Evolutionary conservation across 64 coral and sea anemone genomes (phyloP).

Genomic region (Exaiptasia diaphana): DNA sequence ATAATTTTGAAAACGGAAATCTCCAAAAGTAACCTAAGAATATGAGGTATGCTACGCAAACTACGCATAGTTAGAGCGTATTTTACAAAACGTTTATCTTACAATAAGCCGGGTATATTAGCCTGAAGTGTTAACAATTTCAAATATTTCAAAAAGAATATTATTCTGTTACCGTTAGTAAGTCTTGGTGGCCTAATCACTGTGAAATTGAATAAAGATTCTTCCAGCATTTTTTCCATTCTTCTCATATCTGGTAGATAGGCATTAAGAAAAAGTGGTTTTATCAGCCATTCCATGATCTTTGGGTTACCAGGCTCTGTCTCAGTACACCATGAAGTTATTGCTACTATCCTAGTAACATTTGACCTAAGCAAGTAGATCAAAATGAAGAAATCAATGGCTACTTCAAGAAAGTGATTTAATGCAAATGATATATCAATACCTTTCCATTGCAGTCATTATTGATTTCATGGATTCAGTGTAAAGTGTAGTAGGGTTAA

Average conservation of each 20-base stretch:
- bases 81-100: too few relatives aligned
- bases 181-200: constrained; percentile 50
- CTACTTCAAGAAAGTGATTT: neutral
- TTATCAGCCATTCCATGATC: constrained; percentile 52
- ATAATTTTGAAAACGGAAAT: too few relatives aligned
- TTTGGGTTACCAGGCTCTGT: constrained; percentile 54
- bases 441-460: constrained; percentile 58
- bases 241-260: constrained; percentile 47
- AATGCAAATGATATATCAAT: neutral
- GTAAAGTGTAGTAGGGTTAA: constrained; percentile 56
- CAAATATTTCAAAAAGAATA: too few relatives aligned
- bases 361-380: constrained; percentile 2
- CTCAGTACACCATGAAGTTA: constrained; percentile 61
- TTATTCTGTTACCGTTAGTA: constrained; percentile 15
- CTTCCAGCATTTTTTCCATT: constrained; percentile 49
- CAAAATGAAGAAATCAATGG: neutral
- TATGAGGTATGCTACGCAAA: too few relatives aligned
- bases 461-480: constrained; percentile 53
- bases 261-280: constrained; percentile 40
- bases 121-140: too few relatives aligned
- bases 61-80: too few relatives aligned
- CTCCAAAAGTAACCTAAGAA: too few relatives aligned
- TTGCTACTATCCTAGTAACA: constrained; percentile 27
- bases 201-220: constrained; percentile 35
- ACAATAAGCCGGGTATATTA: too few relatives aligned